phyloP scores from a whole-genome alignment of 2,113 vertebrate genomes.

The Archocentrus centrarchus region DNA sequence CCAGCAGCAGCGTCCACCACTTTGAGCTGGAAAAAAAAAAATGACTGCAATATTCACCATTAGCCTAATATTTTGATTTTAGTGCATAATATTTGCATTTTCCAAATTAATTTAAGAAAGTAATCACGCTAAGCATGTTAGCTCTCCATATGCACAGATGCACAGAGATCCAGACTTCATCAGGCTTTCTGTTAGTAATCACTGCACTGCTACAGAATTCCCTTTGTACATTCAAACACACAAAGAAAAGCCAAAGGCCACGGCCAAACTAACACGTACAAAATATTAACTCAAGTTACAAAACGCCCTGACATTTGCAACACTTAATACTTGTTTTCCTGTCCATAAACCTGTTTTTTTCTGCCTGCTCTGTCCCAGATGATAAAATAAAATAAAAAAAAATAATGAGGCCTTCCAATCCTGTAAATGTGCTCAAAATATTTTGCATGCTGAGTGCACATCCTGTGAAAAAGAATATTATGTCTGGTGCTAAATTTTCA shows the following conservation, averaged over 20 bases:
- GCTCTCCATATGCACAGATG: neutral
- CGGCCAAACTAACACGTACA: slow-evolving; percentile 21
- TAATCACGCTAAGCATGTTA: neutral
- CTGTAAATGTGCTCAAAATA: slow-evolving; percentile 71
- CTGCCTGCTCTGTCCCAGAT: slow-evolving; percentile 52
- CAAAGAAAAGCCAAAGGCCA: neutral
- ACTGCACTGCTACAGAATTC: neutral
- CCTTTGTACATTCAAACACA: neutral
- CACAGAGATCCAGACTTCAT: neutral
- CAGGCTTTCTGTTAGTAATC: neutral
- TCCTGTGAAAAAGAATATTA: slow-evolving; percentile 83
- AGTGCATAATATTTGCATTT: neutral
- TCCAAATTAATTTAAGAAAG: neutral
- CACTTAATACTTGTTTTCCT: slow-evolving; percentile 68
- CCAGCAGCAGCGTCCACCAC: neutral
- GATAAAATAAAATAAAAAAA: slow-evolving; percentile 22
- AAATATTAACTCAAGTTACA: slow-evolving; percentile 51
- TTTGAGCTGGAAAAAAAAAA: neutral
- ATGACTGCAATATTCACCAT: neutral
- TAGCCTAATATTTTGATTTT: no score
- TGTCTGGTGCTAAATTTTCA: slow-evolving; percentile 84
- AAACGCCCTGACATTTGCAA: slow-evolving; percentile 53
- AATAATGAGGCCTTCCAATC: slow-evolving; percentile 72
- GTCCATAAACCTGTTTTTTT: slow-evolving; percentile 65
- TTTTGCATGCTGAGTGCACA: slow-evolving; percentile 76